Base-by-base conservation (phyloP, 1,140 invertebrate species). In the Macrobrachium nipponense region DNA sequence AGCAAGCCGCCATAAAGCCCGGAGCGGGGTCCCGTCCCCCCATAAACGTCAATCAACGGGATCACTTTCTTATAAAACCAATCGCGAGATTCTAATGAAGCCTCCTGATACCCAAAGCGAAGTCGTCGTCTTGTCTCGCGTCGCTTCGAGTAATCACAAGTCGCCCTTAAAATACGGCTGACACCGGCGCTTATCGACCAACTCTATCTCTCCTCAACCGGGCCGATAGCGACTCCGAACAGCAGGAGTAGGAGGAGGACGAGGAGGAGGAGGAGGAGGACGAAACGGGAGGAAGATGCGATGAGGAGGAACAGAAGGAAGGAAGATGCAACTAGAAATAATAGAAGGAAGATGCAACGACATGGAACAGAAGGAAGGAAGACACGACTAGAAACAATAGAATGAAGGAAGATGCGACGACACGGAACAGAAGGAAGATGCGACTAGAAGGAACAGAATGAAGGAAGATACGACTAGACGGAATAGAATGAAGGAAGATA, bases 11-110 rank as follows among this genome's bases (percentile, higher is more conserved):
- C 68, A 23, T 70, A 70, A 70, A 70, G 51, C 51, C 51, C 51
- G 68, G 27, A 70, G 68, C 68, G 23, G 23, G 23, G 68, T 23
- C 68, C 23, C 20, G 68, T 23, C 68, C 23, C 20, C 68, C 68
- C 68, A 43, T 70, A 70, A 70, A 70, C 68, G 68, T 70, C 68
- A 70, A 70, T 70, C 68, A 70, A 23, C 23, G 1, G 68, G 36
- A 70, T 70, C 68, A 70, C 68, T 70, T 70, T 70, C 68, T 70
- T 70, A 70, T 70, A 70, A 70, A 70, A 70, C 68, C 68, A 70
- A 70, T 70, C 68, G 36, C 23, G 68, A 70, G 68, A 70, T 70
- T 70, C 68, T 70, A 70, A 70, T 70, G 68, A 70, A 70, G 68
- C 23, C 27, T 27, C 68, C 36, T n/a, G 68, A 70, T 70, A 70